These are phyloP conservation scores for Neolamprologus longior DNA, from an alignment of 2,113 vertebrate genomes.

Conservation along the genomic window DNA sequence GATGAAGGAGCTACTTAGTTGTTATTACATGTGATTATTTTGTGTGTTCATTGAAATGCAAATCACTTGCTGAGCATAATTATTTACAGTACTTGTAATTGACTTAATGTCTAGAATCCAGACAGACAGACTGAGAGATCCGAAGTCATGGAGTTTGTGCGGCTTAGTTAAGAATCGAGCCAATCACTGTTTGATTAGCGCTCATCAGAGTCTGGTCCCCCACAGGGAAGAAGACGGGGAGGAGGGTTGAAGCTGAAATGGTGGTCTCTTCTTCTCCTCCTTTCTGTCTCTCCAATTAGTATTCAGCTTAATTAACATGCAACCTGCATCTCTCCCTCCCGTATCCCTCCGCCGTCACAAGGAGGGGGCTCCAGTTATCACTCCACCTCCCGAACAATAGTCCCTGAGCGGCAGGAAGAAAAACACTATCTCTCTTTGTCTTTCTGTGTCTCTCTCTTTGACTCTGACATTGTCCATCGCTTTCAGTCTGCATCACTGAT, in stretches of 20 bases:
- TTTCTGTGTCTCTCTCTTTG: background rate
- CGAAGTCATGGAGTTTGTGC: background rate
- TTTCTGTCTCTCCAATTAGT: slow-evolving; percentile 48
- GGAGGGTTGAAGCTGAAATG: background rate
- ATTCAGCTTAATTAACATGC: slow-evolving; percentile 68
- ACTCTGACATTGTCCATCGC: background rate
- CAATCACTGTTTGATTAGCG: slow-evolving; percentile 33
- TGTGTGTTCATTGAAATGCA: background rate
- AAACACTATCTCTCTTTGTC: background rate
- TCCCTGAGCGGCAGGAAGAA: background rate
- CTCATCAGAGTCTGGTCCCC: slow-evolving; percentile 29
- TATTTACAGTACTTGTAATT: background rate
- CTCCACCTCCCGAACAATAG: background rate
- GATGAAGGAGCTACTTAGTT: background rate
- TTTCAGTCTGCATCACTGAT: background rate
- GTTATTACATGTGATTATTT: background rate
- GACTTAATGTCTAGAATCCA: background rate
- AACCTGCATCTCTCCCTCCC: slow-evolving; percentile 37
- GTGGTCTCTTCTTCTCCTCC: background rate
- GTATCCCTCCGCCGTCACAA: slow-evolving; percentile 28
- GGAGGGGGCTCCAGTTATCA: background rate
- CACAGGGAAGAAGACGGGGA: background rate
- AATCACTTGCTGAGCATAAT: background rate
- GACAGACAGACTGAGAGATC: background rate
- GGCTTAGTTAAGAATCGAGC: background rate